Evolutionary conservation across 2,888 invertebrate genomes (phyloP).

Genomic region (Lagria hirta): DNA sequence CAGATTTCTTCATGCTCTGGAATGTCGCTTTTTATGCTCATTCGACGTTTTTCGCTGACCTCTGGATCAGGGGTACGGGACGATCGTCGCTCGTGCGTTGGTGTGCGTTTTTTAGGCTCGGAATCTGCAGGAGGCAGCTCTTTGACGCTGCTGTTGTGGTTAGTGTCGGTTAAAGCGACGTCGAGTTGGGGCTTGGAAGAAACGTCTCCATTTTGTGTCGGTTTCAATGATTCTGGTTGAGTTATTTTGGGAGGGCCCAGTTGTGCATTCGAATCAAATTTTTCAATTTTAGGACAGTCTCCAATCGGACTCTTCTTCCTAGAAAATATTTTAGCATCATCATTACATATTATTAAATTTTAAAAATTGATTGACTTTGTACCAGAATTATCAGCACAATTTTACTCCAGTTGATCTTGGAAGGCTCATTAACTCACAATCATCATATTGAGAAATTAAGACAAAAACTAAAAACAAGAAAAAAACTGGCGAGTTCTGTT

Average conservation of each 20-base stretch:
- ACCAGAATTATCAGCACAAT: too few relatives aligned
- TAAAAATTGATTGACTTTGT: too few relatives aligned
- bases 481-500: too few relatives aligned
- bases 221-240: slow-evolving; percentile 21
- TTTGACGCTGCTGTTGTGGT: slow-evolving; percentile 38
- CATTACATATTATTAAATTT: too few relatives aligned
- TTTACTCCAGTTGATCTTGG: too few relatives aligned
- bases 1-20: slow-evolving; percentile 37
- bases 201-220: slow-evolving; percentile 23
- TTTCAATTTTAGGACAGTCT: slow-evolving; percentile 39
- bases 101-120: slow-evolving; percentile 30
- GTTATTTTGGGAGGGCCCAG: slow-evolving; percentile 18
- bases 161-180: slow-evolving; percentile 22
- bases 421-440: too few relatives aligned
- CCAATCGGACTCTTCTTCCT: slow-evolving; percentile 36
- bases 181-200: slow-evolving; percentile 11
- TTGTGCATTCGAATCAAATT: slow-evolving; percentile 3
- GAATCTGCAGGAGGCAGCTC: slow-evolving; percentile 30
- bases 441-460: too few relatives aligned
- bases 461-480: too few relatives aligned
- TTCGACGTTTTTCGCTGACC: slow-evolving; percentile 47
- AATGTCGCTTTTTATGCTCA: slow-evolving; percentile 41
- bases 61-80: slow-evolving; percentile 25
- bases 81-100: slow-evolving; percentile 38
- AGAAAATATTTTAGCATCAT: slow-evolving; percentile 2